Evolutionary conservation across 2,797 vertebrate genomes (phyloP).

Genomic region (Sebastiscus tertius): DNA sequence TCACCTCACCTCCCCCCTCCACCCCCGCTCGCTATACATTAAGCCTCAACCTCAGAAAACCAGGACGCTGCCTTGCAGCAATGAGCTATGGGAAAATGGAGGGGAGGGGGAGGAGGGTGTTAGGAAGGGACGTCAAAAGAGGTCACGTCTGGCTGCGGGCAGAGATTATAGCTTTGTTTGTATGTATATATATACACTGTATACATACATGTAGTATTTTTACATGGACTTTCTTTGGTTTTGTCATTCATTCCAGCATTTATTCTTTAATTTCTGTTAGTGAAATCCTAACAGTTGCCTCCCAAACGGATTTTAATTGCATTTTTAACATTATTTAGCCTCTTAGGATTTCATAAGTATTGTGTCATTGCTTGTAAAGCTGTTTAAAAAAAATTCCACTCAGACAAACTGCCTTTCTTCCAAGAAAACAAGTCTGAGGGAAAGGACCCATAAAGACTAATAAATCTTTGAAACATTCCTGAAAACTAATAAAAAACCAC

Average conservation of each 20-base stretch:
- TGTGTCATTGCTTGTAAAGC: background rate
- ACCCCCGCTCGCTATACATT: slow-evolving; percentile 40
- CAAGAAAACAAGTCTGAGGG: background rate
- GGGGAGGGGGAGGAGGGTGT: background rate
- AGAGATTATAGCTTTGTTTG: slow-evolving; percentile 46
- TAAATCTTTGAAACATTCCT: background rate
- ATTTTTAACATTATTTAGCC: background rate
- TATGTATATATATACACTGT: background rate
- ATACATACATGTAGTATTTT: background rate
- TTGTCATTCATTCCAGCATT: background rate
- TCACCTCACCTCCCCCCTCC: background rate
- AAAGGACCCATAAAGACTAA: background rate
- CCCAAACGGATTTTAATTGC: background rate
- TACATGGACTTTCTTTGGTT: background rate
- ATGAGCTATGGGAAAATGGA: slow-evolving; percentile 21
- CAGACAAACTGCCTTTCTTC: background rate
- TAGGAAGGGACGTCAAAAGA: slow-evolving; percentile 55
- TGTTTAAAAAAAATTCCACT: background rate
- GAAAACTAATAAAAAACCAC: slow-evolving; percentile 4
- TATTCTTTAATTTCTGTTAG: background rate
- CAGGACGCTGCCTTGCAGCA: slow-evolving; percentile 52
- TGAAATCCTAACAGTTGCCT: background rate
- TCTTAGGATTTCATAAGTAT: background rate
- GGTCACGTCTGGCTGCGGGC: slow-evolving; percentile 66
- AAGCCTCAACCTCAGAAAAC: slow-evolving; percentile 55